Evolutionary conservation across 1,140 invertebrate species (phyloP).

Genomic region (Agrilus planipennis): DNA sequence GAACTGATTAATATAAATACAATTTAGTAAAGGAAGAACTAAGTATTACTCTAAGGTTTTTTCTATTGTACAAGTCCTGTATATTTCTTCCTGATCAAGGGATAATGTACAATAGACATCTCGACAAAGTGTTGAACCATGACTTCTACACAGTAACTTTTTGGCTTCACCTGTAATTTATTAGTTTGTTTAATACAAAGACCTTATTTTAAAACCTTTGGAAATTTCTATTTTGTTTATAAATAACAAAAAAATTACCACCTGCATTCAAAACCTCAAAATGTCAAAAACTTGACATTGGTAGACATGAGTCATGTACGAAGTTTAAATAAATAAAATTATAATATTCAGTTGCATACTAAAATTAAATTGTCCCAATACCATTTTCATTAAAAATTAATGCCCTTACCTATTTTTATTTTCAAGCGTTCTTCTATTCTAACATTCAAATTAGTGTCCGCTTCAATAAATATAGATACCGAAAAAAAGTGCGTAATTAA

Average conservation of each 20-base stretch:
- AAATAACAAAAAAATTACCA: constrained; percentile 19
- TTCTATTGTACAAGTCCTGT: constrained; percentile 72
- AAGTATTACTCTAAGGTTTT: constrained; percentile 58
- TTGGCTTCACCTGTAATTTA: constrained; percentile 67
- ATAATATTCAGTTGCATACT: no score
- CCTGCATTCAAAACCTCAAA: constrained; percentile 21
- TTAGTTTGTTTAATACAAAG: constrained; percentile 3
- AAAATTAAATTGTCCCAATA: no score
- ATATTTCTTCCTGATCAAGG: constrained; percentile 85
- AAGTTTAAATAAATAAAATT: background rate
- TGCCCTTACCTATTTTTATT: constrained; percentile 71
- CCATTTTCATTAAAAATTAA: background rate
- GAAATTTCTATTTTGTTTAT: background rate
- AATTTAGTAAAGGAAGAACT: background rate
- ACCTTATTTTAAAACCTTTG: background rate
- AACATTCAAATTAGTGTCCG: constrained; percentile 70
- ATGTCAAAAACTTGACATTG: constrained; percentile 17
- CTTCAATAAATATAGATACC: no score
- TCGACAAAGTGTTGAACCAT: constrained; percentile 58
- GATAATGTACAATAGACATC: constrained; percentile 78
- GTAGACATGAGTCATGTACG: constrained; percentile 2
- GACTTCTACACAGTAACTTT: constrained; percentile 65
- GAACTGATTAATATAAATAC: constrained; percentile 2
- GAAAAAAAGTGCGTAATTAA: no score
- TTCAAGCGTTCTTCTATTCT: constrained; percentile 75